These are phyloP conservation scores for Etheostoma spectabile DNA, from an alignment of 2,113 vertebrate species.

Conservation along the genomic window DNA sequence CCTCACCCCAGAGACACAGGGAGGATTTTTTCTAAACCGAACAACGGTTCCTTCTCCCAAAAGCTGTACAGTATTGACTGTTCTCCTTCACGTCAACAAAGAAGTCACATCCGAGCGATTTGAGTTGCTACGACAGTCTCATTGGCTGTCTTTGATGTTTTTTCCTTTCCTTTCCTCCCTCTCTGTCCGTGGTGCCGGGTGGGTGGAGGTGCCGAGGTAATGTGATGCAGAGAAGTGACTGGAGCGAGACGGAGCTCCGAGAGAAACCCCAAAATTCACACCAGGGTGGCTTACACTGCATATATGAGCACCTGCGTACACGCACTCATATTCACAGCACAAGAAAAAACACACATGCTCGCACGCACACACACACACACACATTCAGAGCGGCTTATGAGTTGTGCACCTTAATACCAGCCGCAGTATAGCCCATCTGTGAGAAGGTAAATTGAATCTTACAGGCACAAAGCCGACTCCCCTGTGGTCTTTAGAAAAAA, in stretches of 20 bases:
- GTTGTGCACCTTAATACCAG: slow-evolving; percentile 60
- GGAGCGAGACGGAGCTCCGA: slow-evolving; percentile 61
- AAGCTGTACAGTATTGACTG: slow-evolving; percentile 29
- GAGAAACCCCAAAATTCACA: slow-evolving; percentile 67
- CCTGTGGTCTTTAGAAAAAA: slow-evolving; percentile 73
- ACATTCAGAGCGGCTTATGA: slow-evolving; percentile 58
- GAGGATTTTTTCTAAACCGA: too few species aligned
- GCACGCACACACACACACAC: slow-evolving; percentile 31
- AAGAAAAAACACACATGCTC: background rate
- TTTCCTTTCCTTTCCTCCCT: slow-evolving; percentile 15
- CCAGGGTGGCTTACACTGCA: slow-evolving; percentile 59
- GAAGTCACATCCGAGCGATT: slow-evolving; percentile 43
- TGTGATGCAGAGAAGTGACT: slow-evolving; percentile 66
- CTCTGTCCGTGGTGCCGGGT: slow-evolving; percentile 37
- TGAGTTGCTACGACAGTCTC: slow-evolving; percentile 35
- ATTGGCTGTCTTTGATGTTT: slow-evolving; percentile 51
- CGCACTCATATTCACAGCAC: slow-evolving; percentile 18
- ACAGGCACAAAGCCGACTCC: slow-evolving; percentile 80
- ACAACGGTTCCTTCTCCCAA: background rate
- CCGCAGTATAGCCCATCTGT: slow-evolving; percentile 70
- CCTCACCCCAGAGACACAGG: slow-evolving; percentile 9
- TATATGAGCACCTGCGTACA: background rate
- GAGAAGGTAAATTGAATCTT: slow-evolving; percentile 83
- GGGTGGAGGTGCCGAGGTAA: slow-evolving; percentile 63
- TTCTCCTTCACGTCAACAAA: slow-evolving; percentile 48